Conservation (phyloP, 1,140 invertebrate genomes). For the Tetragnatha versicolor region DNA sequence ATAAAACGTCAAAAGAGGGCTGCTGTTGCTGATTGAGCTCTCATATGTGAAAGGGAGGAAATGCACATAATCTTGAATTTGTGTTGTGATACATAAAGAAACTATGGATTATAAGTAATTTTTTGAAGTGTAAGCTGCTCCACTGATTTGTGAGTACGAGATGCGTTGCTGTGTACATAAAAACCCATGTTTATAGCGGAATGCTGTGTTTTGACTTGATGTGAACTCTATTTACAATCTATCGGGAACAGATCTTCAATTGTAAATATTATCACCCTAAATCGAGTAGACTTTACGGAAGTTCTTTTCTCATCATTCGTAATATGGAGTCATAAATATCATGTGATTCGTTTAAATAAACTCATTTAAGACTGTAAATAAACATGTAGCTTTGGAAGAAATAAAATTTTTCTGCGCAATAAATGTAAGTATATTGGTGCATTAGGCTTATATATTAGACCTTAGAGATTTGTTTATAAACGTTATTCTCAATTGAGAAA, state of each 20-base stretch:
- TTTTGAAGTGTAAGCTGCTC: not conserved
- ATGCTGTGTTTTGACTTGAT: constrained; percentile 2
- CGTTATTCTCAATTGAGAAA: too few species aligned
- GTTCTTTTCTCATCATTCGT: not conserved
- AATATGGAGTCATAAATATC: constrained; percentile 1
- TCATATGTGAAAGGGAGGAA: constrained; percentile 1
- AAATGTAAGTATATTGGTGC: constrained; percentile 46
- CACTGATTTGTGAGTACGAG: not conserved
- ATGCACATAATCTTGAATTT: not conserved
- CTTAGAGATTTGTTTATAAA: constrained; percentile 20
- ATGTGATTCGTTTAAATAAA: constrained; percentile 15
- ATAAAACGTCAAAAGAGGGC: constrained; percentile 32
- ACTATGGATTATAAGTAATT: not conserved
- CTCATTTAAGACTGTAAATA: not conserved
- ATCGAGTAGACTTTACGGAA: not conserved
- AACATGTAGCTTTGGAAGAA: constrained; percentile 44
- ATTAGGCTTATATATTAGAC: constrained; percentile 52
- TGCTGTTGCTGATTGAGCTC: not conserved
- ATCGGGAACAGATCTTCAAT: not conserved
- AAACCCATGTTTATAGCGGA: not conserved
- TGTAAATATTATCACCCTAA: constrained; percentile 23
- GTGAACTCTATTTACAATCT: not conserved
- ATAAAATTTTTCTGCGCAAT: constrained; percentile 41
- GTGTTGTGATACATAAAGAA: constrained; percentile 16
- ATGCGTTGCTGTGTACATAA: not conserved